Evolutionary conservation across 37 sponge, comb jelly and placozoan species (phyloP), one percentile per base, ranked within the genome.

Genomic region (Bolinopsis microptera): DNA sequence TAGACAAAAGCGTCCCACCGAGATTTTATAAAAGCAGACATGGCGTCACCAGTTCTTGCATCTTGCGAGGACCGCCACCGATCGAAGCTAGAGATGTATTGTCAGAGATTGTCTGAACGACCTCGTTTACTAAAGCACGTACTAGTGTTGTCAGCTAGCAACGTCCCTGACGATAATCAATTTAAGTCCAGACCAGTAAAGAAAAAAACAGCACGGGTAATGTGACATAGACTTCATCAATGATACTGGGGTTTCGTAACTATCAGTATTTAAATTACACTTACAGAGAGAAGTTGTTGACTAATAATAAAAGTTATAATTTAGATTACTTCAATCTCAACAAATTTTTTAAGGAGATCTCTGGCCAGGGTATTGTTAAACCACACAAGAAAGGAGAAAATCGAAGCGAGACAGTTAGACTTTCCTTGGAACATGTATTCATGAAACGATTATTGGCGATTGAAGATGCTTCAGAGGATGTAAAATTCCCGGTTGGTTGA

Each of bases 91-190:
- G 90, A 48, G 27, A 86, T 86, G 90, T 86, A 86, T 48, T 18
- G 90, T 36, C 90, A 86, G 90, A 27, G 35, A 16, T 48, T 40
- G 61, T 86, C 90, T 3, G 61, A 41, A 25, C n/a, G 90, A 86
- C 90, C 90, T 8, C 41, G 61, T 5, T 48, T 86, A 16, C 90
- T 86, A 23, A 86, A 86, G 36, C 90, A 86, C 61, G 61, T 86
- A 0, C 26, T 86, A 3, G 90, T 86, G 0, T 27, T n/a, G 48
- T 41, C 41, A 5, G 90, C 90, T 27, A 86, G 90, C 61, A 38
- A 86, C 61, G 33, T 77, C 3, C 61, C 90, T 1, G 90, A 86
- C 30, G 90, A 86, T 40, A 86, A 86, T 30, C 90, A 86, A 23
- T 86, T 86, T 48, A 86, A 86, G 30, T 86, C 90, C 26, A 38